Percentiles rank a stretch among this genome's conserved stretches.
Evolutionary conservation across 2,888 invertebrate species (phyloP).

Genomic region (Drosophila picticornis): DNA sequence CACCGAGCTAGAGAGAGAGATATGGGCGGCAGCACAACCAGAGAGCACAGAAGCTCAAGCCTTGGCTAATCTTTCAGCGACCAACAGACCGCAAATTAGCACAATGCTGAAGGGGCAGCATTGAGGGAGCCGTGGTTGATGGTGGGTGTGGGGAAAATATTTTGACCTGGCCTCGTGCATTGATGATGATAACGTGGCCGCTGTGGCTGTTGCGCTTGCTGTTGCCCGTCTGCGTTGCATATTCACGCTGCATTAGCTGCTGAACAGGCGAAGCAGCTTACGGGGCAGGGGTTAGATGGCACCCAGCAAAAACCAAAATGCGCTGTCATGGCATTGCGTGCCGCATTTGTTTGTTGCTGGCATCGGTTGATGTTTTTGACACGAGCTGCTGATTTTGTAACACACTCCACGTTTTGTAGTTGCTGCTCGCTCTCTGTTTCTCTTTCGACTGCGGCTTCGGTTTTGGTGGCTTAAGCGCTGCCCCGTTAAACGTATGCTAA

Average conservation of each 20-base stretch:
- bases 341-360: constrained; percentile 43
- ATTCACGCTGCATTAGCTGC: constrained; percentile 78
- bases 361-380: constrained; percentile 74
- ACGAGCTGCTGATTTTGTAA: constrained; percentile 65
- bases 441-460: neutral
- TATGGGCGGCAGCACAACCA: neutral
- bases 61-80: constrained; percentile 69
- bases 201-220: constrained; percentile 16
- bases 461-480: constrained; percentile 33
- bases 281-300: constrained; percentile 1
- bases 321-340: constrained; percentile 50
- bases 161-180: constrained; percentile 67
- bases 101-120: constrained; percentile 35
- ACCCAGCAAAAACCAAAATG: constrained; percentile 43
- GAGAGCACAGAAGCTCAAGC: constrained; percentile 30
- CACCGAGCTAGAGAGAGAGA: neutral
- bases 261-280: constrained; percentile 38
- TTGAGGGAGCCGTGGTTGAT: neutral
- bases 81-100: constrained; percentile 77
- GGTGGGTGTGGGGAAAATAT: constrained; percentile 49
- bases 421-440: neutral
- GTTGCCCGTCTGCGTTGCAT: constrained; percentile 61
- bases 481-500: constrained; percentile 65
- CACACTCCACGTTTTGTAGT: constrained; percentile 6
- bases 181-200: constrained; percentile 72